Conservation (phyloP, 2,113 vertebrate species). For the Pavo muticus region DNA sequence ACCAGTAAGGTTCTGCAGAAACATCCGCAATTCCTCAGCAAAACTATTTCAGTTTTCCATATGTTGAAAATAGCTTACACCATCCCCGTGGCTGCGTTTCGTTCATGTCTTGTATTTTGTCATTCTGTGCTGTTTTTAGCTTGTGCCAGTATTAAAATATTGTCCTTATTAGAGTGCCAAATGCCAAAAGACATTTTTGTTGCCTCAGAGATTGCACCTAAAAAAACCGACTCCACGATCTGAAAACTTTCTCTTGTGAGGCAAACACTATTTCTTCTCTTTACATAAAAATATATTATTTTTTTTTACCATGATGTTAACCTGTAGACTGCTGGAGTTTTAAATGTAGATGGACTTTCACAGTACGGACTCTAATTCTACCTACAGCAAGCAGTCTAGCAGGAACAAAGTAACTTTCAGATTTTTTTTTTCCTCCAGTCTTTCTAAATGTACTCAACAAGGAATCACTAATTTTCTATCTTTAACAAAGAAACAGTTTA, state of each 20-base stretch:
- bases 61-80: constrained; percentile 1
- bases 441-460: constrained; percentile 79
- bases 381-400: constrained; percentile 58
- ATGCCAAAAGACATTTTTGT: constrained; percentile 74
- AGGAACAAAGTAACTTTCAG: constrained; percentile 66
- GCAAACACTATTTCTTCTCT: constrained; percentile 64
- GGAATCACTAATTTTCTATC: constrained; percentile 63
- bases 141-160: constrained; percentile 82
- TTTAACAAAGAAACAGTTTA: constrained; percentile 47
- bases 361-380: constrained; percentile 59
- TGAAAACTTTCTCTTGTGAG: constrained; percentile 54
- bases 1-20: constrained; percentile 47
- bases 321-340: constrained; percentile 73
- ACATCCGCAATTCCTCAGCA: constrained; percentile 29
- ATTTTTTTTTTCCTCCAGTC: constrained; percentile 51
- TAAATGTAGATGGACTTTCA: constrained; percentile 59
- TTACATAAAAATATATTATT: constrained; percentile 56
- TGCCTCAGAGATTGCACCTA: constrained; percentile 64
- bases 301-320: constrained; percentile 55
- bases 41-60: constrained; percentile 24
- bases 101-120: constrained; percentile 62
- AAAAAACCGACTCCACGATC: constrained; percentile 11
- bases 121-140: constrained; percentile 72
- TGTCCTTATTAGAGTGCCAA: constrained; percentile 79
- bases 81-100: constrained; percentile 42